Conservation (phyloP, 2,888 invertebrate genomes). For the Branchellion lobata region DNA sequence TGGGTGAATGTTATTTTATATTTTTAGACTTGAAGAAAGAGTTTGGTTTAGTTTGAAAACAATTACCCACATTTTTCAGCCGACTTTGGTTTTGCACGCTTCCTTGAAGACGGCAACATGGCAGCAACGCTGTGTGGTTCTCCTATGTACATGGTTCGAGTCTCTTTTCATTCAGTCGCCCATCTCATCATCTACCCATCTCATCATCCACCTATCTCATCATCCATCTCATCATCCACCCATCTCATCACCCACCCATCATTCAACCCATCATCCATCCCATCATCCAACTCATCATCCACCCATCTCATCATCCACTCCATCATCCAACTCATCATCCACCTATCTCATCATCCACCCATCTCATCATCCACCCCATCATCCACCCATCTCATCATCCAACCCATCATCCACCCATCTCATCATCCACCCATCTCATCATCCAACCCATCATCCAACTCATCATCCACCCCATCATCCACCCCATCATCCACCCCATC, state of each 20-base stretch:
- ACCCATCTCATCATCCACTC: neutral
- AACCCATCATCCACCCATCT: neutral
- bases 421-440: too few species aligned
- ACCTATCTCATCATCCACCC: too few species aligned
- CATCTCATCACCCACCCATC: neutral
- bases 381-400: neutral
- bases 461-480: too few species aligned
- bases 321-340: too few species aligned
- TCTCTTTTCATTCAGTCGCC: neutral
- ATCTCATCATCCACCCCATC: too few species aligned
- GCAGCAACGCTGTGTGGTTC: constrained; percentile 98
- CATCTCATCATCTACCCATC: too few species aligned
- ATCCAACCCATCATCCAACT: too few species aligned
- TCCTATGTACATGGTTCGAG: constrained; percentile 96
- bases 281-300: neutral
- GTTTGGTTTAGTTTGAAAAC: too few species aligned
- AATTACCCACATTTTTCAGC: constrained; percentile 67
- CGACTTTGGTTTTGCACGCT: constrained; percentile 98
- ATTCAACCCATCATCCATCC: neutral
- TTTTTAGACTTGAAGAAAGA: too few species aligned
- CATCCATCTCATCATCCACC: neutral
- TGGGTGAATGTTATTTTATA: too few species aligned
- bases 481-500: too few species aligned
- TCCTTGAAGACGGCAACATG: constrained; percentile 97
- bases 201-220: neutral